Base-by-base conservation (phyloP, 92 coral and sea anemone species). In the Epizoanthus illoricatus region DNA sequence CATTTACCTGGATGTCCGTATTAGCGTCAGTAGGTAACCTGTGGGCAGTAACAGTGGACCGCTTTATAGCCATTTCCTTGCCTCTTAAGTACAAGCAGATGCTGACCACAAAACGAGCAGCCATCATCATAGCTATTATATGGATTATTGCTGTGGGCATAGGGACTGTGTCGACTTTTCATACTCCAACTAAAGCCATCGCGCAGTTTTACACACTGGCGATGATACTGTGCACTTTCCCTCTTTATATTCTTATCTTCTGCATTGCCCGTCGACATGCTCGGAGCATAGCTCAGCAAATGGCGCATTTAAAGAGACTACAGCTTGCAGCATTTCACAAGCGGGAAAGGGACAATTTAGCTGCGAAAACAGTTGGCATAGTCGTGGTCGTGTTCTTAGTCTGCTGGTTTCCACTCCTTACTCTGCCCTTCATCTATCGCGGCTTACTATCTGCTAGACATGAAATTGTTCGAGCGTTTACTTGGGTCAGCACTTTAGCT, bases 361-460 rank as follows among this genome's bases (percentile, higher is more conserved):
- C 97, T 0, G 97, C 97, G 4, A 91, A 85, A 85, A 95, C 97
- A 55, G 88, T 95, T 41, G 97, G 98, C n/a, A 81, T 75, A 33
- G 92, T 95, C 23, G 78, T 94, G 54, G 80, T 68, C 23, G 87
- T 88, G 20, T 95, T 95, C 69, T 87, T 92, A 18, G 52, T 95
- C 64, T 92, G 98, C 54, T 95, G 98, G 98, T 80, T 95, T 24
- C 98, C 98, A 54, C 83, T 95, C 5, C 79, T 94, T n/a, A 86
- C 88, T 68, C 73, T 90, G 52, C 92, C 97, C 58, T 69, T 87
- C 80, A 47, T 91, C 61, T 91, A 85, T 73, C 86, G 94, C 24
- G 82, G 85, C 75, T 75, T 74, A 20, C n/a, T 24, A 55, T 56
- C 40, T 56, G 56, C 85, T 76, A 87, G 84, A 33, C 61, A 78